A percentile compares a stretch with the other conserved stretches of the same genome.
These are phyloP conservation scores for Dicyrtoma fusca DNA, from an alignment of 2,888 invertebrate genomes.

Conservation along the genomic window DNA sequence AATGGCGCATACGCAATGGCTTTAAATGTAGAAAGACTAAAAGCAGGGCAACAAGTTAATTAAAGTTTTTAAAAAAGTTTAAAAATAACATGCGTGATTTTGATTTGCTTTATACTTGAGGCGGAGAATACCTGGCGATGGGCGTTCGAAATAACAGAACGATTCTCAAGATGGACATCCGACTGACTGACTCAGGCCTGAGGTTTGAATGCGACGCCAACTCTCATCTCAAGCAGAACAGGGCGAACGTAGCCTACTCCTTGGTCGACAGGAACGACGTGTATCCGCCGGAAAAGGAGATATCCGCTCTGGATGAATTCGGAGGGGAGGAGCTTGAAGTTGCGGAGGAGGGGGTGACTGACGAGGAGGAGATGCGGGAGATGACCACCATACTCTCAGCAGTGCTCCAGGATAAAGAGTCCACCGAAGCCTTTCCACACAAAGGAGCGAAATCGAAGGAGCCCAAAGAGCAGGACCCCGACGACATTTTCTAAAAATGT, in stretches of 20 bases:
- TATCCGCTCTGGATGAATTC: conserved; percentile 26
- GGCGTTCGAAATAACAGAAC: conserved; percentile 47
- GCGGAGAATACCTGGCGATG: conserved; percentile 49
- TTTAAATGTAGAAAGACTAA: no score
- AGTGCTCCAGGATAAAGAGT: neutral
- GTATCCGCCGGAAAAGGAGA: conserved; percentile 40
- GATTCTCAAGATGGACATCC: conserved; percentile 48
- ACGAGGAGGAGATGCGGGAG: conserved; percentile 39
- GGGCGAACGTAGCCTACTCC: conserved; percentile 32
- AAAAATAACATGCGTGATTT: neutral
- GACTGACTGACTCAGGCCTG: conserved; percentile 45
- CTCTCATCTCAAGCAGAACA: conserved; percentile 42
- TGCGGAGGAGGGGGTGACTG: conserved; percentile 37
- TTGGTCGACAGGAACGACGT: conserved; percentile 47
- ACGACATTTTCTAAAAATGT: no score
- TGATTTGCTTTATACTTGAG: no score
- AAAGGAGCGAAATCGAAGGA: neutral
- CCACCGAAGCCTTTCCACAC: no score
- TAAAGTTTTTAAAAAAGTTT: no score
- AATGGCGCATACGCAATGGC: no score
- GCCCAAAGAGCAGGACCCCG: no score
- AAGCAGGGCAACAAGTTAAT: no score
- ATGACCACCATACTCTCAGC: neutral
- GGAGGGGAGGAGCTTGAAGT: conserved; percentile 28
- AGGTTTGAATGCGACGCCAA: conserved; percentile 50